phyloP scores from a whole-genome alignment of 2,797 vertebrate genomes.

The Phrynocephalus guinanensis region DNA sequence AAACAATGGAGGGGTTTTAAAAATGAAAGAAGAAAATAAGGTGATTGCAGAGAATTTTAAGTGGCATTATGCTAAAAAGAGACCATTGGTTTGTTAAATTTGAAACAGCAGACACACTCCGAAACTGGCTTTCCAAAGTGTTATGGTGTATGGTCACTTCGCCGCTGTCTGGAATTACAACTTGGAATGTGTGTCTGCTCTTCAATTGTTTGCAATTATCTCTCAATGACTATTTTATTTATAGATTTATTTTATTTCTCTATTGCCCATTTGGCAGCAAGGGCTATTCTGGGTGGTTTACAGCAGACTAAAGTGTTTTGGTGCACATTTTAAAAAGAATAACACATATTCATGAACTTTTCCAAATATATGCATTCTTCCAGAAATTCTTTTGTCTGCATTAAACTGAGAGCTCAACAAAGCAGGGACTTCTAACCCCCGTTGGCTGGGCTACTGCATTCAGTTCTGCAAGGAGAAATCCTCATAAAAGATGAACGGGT shows the following conservation, averaged over 20 bases:
- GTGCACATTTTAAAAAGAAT: too few relatives aligned
- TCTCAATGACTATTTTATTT: too few relatives aligned
- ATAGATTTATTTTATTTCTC: too few relatives aligned
- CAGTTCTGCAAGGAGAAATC: not conserved
- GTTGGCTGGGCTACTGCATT: not conserved
- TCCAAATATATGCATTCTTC: too few relatives aligned
- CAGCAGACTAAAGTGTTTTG: too few relatives aligned
- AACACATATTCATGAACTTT: too few relatives aligned
- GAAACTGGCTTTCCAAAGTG: not conserved
- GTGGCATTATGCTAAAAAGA: not conserved
- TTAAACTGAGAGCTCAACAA: not conserved
- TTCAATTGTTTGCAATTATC: too few relatives aligned
- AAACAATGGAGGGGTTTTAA: slow-evolving; percentile 23
- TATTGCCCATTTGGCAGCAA: too few relatives aligned
- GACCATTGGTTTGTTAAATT: not conserved
- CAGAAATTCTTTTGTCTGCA: too few relatives aligned
- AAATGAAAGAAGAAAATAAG: slow-evolving; percentile 40
- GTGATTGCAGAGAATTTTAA: not conserved
- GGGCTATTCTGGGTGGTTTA: too few relatives aligned
- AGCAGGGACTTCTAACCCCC: not conserved
- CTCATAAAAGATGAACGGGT: not conserved
- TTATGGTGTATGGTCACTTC: not conserved
- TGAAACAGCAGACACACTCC: not conserved
- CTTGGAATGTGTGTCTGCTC: not conserved
- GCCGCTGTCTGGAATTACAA: not conserved